phyloP scores from a whole-genome alignment of 2,888 invertebrate species.

The Clitarchus hookeri region DNA sequence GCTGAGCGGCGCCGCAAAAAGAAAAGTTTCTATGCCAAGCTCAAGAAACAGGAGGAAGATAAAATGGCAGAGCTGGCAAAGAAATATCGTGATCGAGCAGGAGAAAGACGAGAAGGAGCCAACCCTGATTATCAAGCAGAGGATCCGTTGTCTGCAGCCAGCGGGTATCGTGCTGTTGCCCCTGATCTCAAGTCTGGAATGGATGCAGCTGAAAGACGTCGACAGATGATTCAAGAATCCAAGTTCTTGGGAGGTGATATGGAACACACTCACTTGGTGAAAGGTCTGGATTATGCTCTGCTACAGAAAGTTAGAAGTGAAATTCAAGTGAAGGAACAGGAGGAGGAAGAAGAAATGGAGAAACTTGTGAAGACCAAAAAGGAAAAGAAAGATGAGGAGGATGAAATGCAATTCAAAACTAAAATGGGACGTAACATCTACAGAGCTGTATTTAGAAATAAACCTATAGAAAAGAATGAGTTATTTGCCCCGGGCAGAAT shows the following conservation, averaged over 20 bases:
- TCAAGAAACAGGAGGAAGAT: conserved; percentile 94
- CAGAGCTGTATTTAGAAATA: conserved; percentile 66
- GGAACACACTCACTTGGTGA: conserved; percentile 99
- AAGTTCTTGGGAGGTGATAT: conserved; percentile 99
- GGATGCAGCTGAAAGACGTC: conserved; percentile 91
- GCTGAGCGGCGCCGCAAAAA: conserved; percentile 88
- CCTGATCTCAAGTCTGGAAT: conserved; percentile 93
- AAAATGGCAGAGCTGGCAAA: conserved; percentile 92
- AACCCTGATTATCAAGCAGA: conserved; percentile 79
- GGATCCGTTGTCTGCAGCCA: conserved; percentile 84
- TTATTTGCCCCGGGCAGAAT: conserved; percentile 80
- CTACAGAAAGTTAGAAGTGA: conserved; percentile 94
- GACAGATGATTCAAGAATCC: conserved; percentile 96
- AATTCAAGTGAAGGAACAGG: conserved; percentile 77
- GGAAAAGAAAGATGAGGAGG: conserved; percentile 62
- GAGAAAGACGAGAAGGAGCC: conserved; percentile 86
- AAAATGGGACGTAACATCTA: conserved; percentile 78
- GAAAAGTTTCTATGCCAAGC: conserved; percentile 90
- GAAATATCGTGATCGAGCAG: conserved; percentile 89
- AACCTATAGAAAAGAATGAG: conserved; percentile 81
- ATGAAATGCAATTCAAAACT: conserved; percentile 82
- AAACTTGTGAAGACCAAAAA: conserved; percentile 64
- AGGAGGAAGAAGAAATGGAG: conserved; percentile 83
- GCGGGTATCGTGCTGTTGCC: conserved; percentile 91
- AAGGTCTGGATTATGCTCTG: conserved; percentile 90